Evolutionary conservation across 1,140 invertebrate species (phyloP).

Genomic region (Bemisia tabaci): DNA sequence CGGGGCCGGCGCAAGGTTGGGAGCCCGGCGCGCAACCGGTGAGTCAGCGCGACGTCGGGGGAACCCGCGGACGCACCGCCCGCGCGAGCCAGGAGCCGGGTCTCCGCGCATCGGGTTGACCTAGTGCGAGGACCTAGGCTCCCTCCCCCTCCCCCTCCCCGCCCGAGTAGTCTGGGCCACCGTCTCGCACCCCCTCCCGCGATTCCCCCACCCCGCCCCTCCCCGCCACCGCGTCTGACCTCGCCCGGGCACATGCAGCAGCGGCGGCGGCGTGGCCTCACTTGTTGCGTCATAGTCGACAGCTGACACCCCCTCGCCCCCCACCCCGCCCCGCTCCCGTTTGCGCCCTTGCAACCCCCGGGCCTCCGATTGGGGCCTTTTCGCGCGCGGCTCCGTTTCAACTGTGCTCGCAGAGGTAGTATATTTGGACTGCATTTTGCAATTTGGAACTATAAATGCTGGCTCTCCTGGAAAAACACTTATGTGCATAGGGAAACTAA

Average conservation of each 20-base stretch:
- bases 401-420: too few relatives aligned
- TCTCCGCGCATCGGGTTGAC: conserved; percentile 9
- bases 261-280: too few relatives aligned
- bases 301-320: conserved; percentile 1
- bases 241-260: too few relatives aligned
- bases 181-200: conserved; percentile 9
- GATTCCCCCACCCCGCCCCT: background rate
- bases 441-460: too few relatives aligned
- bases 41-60: conserved; percentile 4
- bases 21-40: background rate
- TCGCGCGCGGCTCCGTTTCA: too few relatives aligned
- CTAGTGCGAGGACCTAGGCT: conserved; percentile 1
- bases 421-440: too few relatives aligned
- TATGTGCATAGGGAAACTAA: too few relatives aligned
- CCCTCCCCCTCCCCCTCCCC: conserved; percentile 7
- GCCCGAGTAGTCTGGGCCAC: conserved; percentile 5
- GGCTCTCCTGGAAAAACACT: too few relatives aligned
- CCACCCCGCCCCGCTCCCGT: conserved; percentile 7
- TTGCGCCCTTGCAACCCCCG: conserved; percentile 9
- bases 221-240: too few relatives aligned
- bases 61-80: too few relatives aligned
- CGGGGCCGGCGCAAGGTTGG: too few relatives aligned
- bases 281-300: too few relatives aligned
- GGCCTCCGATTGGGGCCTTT: conserved; percentile 12
- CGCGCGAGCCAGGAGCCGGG: conserved; percentile 9